Base-by-base conservation (phyloP, 2,113 vertebrate genomes). In the Gorsachius goisagi region DNA sequence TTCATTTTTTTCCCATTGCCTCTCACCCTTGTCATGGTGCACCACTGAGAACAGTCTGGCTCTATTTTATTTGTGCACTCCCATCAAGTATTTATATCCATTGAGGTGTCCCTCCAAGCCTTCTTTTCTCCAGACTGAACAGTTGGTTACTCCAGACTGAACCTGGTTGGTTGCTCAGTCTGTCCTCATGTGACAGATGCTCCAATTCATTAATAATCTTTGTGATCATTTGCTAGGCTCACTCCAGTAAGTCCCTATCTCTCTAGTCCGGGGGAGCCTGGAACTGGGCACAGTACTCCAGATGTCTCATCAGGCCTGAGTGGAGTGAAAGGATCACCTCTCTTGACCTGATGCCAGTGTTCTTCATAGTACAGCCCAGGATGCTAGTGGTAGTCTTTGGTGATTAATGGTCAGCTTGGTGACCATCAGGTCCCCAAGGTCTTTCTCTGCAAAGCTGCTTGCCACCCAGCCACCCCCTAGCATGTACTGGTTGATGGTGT, bases 161-260 rank as follows among this genome's bases (percentile, higher is more conserved):
- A 30, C 49, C 20, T 0, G 0, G 13, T 24, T 18, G 23, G 45
- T 47, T 2, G 9, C 30, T 37, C 15, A 19, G 50, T 71, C 35
- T 69, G 15, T 62, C 27, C 5, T 44, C 3, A 1, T 28, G 5
- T 37, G 56, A 33, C 22, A 37, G 41, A 9, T 45, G 21, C 44
- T 64, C 32, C 28, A 19, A 9, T 68, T 35, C 22, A 9, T 37
- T 56, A 20, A 50, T 47, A 20, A 13, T 63, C 55, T 44, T 15
- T 39, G 52, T 74, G 82, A 47, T 30, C 20, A 28, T 66, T 45
- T 52, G 80, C 37, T 78, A 17, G 52, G 37, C 53, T 74, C 17
- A 26, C 39, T 60, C 11, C 39, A 20, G 3, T 15, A 62, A 44
- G 12, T 87, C 49, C 52, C 11, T 52, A 0, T 59, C 52, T 66